Conservation (phyloP, 2,113 vertebrate genomes). For the Heterochromis multidens region DNA sequence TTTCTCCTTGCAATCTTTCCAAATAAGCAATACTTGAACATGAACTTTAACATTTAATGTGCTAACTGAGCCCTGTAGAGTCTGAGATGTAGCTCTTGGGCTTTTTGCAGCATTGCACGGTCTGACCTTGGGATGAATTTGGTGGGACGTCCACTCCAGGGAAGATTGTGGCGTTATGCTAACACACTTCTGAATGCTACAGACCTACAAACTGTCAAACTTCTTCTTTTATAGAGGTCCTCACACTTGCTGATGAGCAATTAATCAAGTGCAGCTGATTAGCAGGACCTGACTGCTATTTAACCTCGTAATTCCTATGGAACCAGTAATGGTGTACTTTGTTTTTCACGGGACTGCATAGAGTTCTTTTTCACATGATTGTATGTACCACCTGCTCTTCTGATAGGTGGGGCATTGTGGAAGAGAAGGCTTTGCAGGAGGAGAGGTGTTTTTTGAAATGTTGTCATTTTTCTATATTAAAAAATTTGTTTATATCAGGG, state of each 20-base stretch:
- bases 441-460: neutral
- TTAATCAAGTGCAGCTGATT: neutral
- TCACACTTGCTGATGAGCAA: neutral
- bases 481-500: neutral
- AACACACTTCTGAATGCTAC: neutral
- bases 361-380: too few species aligned
- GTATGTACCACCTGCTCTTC: too few species aligned
- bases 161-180: neutral
- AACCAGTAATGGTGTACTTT: neutral
- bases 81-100: neutral
- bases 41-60: neutral
- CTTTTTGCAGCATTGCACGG: neutral
- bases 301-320: neutral
- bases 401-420: neutral
- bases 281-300: neutral
- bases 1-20: neutral
- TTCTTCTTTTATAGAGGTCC: neutral
- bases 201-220: neutral
- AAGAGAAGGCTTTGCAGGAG: neutral
- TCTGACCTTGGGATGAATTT: neutral
- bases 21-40: neutral
- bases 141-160: neutral
- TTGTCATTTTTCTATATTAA: neutral
- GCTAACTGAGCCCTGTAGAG: neutral
- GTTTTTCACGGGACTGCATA: too few species aligned